Conservation (phyloP, 2,113 vertebrate species). For the Scomber colias region DNA sequence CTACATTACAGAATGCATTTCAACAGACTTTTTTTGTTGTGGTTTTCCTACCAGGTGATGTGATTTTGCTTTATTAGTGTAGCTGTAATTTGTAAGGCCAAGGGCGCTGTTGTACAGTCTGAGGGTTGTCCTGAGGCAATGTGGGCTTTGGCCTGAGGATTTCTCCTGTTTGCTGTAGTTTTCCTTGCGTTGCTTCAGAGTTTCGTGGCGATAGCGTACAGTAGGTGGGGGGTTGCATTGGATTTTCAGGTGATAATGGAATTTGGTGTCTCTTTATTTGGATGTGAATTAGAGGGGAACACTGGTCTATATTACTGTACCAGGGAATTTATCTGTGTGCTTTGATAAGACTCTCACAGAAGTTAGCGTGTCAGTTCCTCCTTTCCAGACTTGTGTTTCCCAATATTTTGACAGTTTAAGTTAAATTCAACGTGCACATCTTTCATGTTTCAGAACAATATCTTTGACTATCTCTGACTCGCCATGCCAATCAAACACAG, state of each 20-base stretch:
- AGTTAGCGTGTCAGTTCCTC: background rate
- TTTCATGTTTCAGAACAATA: background rate
- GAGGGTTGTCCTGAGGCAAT: conserved; percentile 70
- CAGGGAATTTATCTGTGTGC: background rate
- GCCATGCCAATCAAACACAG: conserved; percentile 9
- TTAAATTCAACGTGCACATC: background rate
- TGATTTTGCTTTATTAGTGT: conserved; percentile 27
- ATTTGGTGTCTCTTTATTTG: conserved; percentile 31
- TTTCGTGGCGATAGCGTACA: conserved; percentile 2
- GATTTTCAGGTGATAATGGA: conserved; percentile 13
- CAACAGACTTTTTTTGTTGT: conserved; percentile 16
- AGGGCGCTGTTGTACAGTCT: conserved; percentile 57
- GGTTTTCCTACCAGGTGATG: conserved; percentile 48
- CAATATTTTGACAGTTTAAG: conserved; percentile 14
- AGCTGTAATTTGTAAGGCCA: conserved; percentile 61
- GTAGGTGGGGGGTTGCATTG: background rate
- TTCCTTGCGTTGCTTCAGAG: conserved; percentile 29
- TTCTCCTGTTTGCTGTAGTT: conserved; percentile 38
- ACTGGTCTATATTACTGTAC: background rate
- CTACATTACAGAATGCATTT: conserved; percentile 20
- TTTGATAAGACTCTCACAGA: conserved; percentile 28
- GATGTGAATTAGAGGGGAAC: conserved; percentile 26
- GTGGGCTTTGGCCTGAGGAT: conserved; percentile 46
- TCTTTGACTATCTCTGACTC: background rate
- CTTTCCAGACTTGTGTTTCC: background rate